Evolutionary conservation across 2,888 invertebrate species (phyloP).

Genomic region (Empis stercorea): DNA sequence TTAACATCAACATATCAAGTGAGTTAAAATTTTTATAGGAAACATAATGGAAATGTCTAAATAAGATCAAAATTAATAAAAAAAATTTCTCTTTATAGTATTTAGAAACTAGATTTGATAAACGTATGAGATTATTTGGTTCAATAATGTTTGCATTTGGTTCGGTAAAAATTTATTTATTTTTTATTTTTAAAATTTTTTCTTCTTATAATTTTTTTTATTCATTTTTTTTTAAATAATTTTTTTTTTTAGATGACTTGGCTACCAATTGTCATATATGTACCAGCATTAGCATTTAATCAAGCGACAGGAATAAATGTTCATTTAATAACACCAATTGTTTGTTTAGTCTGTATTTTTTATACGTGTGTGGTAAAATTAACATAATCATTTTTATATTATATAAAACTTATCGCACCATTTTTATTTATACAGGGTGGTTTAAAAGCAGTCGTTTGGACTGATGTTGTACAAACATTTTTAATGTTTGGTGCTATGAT

Average conservation of each 20-base stretch:
- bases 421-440: slow-evolving; percentile 45
- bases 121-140: slow-evolving; percentile 50
- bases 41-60: too few species aligned
- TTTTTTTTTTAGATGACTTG: slow-evolving; percentile 44
- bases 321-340: slow-evolving; percentile 58
- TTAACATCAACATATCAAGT: slow-evolving; percentile 68
- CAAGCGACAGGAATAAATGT: slow-evolving; percentile 69
- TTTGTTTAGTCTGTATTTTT: slow-evolving; percentile 65
- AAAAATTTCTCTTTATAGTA: slow-evolving; percentile 35
- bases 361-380: slow-evolving; percentile 65
- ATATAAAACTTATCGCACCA: too few species aligned
- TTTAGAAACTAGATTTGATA: slow-evolving; percentile 51
- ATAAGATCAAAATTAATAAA: too few species aligned
- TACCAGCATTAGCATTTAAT: slow-evolving; percentile 59
- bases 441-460: slow-evolving; percentile 55
- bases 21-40: slow-evolving; percentile 12
- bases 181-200: not conserved
- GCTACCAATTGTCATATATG: slow-evolving; percentile 60
- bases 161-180: slow-evolving; percentile 37
- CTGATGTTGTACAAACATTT: slow-evolving; percentile 55
- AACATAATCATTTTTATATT: too few species aligned
- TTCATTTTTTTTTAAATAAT: slow-evolving; percentile 1
- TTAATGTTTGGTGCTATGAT: slow-evolving; percentile 57
- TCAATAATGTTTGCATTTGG: slow-evolving; percentile 50
- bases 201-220: not conserved